Base-by-base conservation (phyloP, 2,113 vertebrate genomes). In the Triplophysa dalaica region DNA sequence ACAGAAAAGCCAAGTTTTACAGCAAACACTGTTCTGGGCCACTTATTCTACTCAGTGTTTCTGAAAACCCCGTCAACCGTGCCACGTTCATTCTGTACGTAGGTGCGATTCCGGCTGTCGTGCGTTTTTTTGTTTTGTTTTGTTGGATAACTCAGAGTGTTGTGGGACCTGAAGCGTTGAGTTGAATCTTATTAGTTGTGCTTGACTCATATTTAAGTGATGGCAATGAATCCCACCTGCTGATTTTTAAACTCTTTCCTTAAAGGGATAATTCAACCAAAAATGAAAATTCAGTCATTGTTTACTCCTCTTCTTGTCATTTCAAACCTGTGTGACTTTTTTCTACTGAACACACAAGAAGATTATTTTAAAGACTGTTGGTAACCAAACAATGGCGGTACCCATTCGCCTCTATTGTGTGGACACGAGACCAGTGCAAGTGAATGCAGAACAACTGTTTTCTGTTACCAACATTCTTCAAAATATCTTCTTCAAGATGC, bases 1-100 rank as follows among this genome's bases (percentile, higher is more conserved):
- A 84, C 87, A 82, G 70, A 85, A 75, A 72, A 77, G 79, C 66
- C 48, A 76, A 79, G 61, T 65, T 76, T 80, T 52, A 63, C n/a
- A 65, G 70, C 64, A 70, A 50, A 78, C 45, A 54, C 43, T 78
- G 70, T 33, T 78, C 70, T 26, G 33, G 22, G n/a, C 64, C 63
- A 83, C n/a, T 60, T 69, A 58, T 63, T 41, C 73, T 60, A 38
- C 52, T 83, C 52, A 63, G 68, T 56, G 66, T 58, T 68, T 50
- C 80, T 84, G 83, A 81, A 78, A 84, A 75, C 43, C 11, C 58
- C 21, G 19, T 66, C 45, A 45, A 16, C 61, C 4, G 3, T 24
- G 21, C 54, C 4, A 13, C 13, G n/a, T 72, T 43, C 21, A 67
- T 33, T 33, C 43, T 54, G 26, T 38, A 77, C 3, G 45, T 77